Percentiles rank a stretch among this genome's conserved stretches.
These are phyloP conservation scores for Poecilia wingei DNA, from an alignment of 2,797 vertebrate species.

Conservation along the genomic window DNA sequence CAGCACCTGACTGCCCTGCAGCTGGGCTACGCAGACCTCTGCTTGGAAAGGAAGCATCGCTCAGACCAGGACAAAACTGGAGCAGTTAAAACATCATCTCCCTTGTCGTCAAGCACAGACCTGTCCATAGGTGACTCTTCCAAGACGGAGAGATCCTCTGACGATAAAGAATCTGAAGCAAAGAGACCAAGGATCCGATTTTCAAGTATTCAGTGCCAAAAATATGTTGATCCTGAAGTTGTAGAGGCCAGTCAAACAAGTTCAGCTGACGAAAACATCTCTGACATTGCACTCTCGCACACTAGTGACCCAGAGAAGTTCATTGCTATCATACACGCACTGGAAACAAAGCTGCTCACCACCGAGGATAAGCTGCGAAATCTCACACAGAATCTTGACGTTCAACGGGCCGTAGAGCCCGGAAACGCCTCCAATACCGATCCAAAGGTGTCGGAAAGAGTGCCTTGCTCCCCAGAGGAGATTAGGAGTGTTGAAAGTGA, in stretches of 20 bases:
- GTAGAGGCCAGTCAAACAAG: constrained; percentile 81
- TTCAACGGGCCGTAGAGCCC: constrained; percentile 78
- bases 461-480: constrained; percentile 68
- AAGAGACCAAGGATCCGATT: constrained; percentile 93
- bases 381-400: constrained; percentile 87
- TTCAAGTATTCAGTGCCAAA: constrained; percentile 94
- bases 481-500: constrained; percentile 42
- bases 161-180: constrained; percentile 78
- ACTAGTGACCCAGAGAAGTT: constrained; percentile 88
- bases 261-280: constrained; percentile 79
- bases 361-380: constrained; percentile 93
- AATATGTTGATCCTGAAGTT: constrained; percentile 84
- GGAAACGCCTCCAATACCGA: constrained; percentile 76
- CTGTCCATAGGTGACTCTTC: constrained; percentile 61
- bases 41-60: constrained; percentile 68
- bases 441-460: constrained; percentile 71
- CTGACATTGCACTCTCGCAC: constrained; percentile 78
- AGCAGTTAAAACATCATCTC: constrained; percentile 50
- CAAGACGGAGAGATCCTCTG: constrained; percentile 71
- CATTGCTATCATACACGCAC: constrained; percentile 89
- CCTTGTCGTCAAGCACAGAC: constrained; percentile 34
- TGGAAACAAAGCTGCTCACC: constrained; percentile 90
- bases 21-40: constrained; percentile 79
- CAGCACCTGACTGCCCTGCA: constrained; percentile 79
- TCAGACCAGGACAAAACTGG: constrained; percentile 69